Evolutionary conservation across 2,888 invertebrate species (phyloP).

Genomic region (Dendrolimus houi): DNA sequence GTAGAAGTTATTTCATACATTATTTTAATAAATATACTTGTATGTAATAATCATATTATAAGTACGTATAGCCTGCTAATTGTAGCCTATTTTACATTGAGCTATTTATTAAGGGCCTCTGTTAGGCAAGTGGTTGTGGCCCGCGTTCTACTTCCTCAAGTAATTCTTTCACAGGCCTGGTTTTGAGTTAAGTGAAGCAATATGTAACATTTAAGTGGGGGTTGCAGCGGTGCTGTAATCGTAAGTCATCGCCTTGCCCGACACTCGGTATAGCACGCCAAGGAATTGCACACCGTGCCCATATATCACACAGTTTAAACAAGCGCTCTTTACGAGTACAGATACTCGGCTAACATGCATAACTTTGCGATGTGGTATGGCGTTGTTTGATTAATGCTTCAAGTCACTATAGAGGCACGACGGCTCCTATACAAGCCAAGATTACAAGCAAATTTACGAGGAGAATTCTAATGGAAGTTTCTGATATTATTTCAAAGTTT

Average conservation of each 20-base stretch:
- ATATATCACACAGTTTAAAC: conserved; percentile 47
- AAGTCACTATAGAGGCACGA: background rate
- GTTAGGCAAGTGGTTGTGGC: no score
- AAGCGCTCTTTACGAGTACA: conserved; percentile 27
- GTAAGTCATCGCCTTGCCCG: conserved; percentile 53
- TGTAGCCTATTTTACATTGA: no score
- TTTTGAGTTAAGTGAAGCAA: conserved; percentile 60
- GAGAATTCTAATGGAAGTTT: conserved; percentile 15
- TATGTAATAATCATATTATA: no score
- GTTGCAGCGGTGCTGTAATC: conserved; percentile 38
- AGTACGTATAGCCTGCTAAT: no score
- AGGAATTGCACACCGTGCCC: conserved; percentile 31
- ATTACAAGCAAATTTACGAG: conserved; percentile 19
- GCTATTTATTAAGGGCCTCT: no score
- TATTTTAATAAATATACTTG: no score
- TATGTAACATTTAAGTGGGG: conserved; percentile 58
- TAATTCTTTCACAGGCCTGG: conserved; percentile 44
- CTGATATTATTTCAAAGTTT: conserved; percentile 20
- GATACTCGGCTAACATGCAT: conserved; percentile 9
- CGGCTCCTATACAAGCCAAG: conserved; percentile 10
- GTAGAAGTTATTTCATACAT: no score
- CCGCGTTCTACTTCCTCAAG: conserved; percentile 33
- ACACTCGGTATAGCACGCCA: conserved; percentile 29
- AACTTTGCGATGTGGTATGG: conserved; percentile 2
- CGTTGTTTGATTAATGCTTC: conserved; percentile 16